phyloP scores from a whole-genome alignment of 2,888 invertebrate genomes.

The Aquatica leii region DNA sequence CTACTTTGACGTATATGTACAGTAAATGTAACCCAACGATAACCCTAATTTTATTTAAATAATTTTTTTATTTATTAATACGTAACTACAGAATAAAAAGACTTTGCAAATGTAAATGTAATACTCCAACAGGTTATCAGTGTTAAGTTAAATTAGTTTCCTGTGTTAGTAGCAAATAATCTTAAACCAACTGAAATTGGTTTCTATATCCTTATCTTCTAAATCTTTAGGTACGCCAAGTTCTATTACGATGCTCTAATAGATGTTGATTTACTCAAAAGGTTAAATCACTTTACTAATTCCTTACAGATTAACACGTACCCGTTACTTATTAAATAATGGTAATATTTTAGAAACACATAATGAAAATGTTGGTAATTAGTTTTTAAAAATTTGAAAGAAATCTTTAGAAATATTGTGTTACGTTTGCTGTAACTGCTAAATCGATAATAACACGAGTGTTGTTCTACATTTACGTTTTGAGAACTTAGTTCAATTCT shows the following conservation, averaged over 20 bases:
- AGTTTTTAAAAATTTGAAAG: too few relatives aligned
- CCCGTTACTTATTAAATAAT: neutral
- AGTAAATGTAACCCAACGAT: too few relatives aligned
- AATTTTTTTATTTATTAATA: too few relatives aligned
- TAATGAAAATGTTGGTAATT: too few relatives aligned
- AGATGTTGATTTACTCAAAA: conserved; percentile 26
- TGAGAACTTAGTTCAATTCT: too few relatives aligned
- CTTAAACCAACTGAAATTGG: conserved; percentile 29
- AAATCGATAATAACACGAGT: too few relatives aligned
- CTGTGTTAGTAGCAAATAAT: conserved; percentile 31
- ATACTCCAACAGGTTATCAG: conserved; percentile 27
- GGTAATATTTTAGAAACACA: too few relatives aligned
- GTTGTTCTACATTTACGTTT: too few relatives aligned
- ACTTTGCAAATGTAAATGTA: conserved; percentile 16
- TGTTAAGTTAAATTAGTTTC: conserved; percentile 29
- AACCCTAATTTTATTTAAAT: too few relatives aligned
- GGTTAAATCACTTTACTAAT: conserved; percentile 14
- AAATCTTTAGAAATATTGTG: too few relatives aligned
- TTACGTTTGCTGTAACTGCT: too few relatives aligned
- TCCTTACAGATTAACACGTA: conserved; percentile 8
- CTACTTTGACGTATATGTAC: conserved; percentile 15
- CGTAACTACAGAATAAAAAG: conserved; percentile 12
- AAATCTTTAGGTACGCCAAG: conserved; percentile 30
- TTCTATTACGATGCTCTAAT: conserved; percentile 28
- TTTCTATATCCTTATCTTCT: conserved; percentile 30